A percentile compares a stretch with the other conserved stretches of the same genome.
Conservation (phyloP, 2,113 vertebrate species). For the Montifringilla adamsi region DNA sequence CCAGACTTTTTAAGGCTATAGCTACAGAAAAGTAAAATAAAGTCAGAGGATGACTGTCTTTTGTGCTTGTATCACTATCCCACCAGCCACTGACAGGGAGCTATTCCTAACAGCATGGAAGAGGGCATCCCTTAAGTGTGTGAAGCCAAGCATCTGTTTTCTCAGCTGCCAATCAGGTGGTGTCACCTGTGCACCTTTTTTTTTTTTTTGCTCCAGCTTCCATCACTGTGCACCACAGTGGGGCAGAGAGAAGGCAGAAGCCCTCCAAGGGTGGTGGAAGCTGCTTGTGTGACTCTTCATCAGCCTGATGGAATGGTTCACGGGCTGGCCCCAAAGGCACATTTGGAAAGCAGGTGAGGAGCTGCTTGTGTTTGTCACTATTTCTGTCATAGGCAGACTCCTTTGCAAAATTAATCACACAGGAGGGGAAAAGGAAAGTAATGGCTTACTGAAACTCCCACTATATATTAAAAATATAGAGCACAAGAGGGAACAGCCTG, state of each 20-base stretch:
- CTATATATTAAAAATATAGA: background rate
- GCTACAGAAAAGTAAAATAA: background rate
- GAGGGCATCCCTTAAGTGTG: background rate
- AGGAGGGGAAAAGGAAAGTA: background rate
- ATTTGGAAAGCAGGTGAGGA: background rate
- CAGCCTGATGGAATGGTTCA: background rate
- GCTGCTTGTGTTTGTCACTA: background rate
- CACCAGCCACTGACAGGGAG: background rate
- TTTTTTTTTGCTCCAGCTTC: background rate
- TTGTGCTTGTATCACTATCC: background rate
- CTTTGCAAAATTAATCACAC: background rate
- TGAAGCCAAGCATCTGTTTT: background rate
- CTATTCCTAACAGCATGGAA: background rate
- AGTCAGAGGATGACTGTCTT: background rate
- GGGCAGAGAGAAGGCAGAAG: background rate
- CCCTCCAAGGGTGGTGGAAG: background rate
- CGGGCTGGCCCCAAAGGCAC: background rate
- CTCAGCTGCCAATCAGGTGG: background rate
- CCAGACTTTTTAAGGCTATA: background rate
- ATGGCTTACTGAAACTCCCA: background rate
- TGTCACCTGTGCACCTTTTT: background rate
- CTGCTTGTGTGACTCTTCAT: background rate
- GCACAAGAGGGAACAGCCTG: background rate
- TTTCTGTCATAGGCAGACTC: background rate
- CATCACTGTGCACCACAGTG: background rate